Evolutionary conservation across 2,888 invertebrate genomes (phyloP).

Genomic region (Philonicus albiceps): DNA sequence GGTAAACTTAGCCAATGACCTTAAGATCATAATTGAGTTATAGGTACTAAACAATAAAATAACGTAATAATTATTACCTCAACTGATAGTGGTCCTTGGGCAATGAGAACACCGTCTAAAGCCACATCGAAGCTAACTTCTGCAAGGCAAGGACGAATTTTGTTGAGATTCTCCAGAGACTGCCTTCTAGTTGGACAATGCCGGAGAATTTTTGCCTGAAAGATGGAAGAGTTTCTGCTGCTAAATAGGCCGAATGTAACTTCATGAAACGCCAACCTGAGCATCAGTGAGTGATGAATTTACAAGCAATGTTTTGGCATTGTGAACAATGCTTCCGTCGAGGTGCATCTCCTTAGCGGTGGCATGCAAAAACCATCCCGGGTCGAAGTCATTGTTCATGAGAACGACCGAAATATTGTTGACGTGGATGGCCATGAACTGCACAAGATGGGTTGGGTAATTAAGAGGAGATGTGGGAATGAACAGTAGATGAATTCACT

Average conservation of each 20-base stretch:
- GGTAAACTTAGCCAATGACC: too few relatives aligned
- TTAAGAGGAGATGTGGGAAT: not conserved
- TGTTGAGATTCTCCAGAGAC: slow-evolving; percentile 61
- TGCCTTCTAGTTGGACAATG: slow-evolving; percentile 60
- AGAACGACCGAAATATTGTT: slow-evolving; percentile 74
- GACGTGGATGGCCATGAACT: slow-evolving; percentile 88
- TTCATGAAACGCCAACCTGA: slow-evolving; percentile 61
- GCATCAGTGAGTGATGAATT: slow-evolving; percentile 75
- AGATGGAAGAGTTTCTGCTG: not conserved
- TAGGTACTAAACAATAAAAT: too few relatives aligned
- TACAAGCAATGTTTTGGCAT: slow-evolving; percentile 74
- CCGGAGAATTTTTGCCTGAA: slow-evolving; percentile 59
- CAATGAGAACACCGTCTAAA: slow-evolving; percentile 79
- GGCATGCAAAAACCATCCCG: slow-evolving; percentile 75
- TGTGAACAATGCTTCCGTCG: slow-evolving; percentile 74
- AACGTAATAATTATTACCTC: slow-evolving; percentile 67
- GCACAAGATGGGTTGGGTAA: slow-evolving; percentile 48
- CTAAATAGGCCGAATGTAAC: not conserved
- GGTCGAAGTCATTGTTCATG: slow-evolving; percentile 69
- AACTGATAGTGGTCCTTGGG: slow-evolving; percentile 84
- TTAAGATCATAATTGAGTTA: too few relatives aligned
- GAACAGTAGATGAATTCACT: slow-evolving; percentile 26
- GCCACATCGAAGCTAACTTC: slow-evolving; percentile 78
- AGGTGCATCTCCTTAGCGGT: slow-evolving; percentile 74
- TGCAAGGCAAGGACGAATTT: slow-evolving; percentile 72